Evolutionary conservation across 2,113 vertebrate species (phyloP).

Genomic region (Podarcis muralis): DNA sequence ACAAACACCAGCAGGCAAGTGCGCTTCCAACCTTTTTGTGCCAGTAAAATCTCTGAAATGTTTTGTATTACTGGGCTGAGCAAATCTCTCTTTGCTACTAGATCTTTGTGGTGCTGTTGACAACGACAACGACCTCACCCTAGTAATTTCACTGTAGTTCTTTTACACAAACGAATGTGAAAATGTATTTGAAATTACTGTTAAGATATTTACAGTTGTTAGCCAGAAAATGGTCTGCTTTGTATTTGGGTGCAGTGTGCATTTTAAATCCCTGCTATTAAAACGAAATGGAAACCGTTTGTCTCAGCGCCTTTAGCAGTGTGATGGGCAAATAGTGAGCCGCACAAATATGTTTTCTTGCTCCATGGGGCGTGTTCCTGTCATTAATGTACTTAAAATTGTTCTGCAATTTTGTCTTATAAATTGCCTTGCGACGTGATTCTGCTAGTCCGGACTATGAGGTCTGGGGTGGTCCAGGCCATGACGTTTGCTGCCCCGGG

Average conservation of each 20-base stretch:
- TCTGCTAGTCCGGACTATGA: neutral
- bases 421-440: neutral
- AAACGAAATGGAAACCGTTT: neutral
- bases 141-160: neutral
- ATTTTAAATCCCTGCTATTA: conserved; percentile 51
- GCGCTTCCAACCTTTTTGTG: neutral
- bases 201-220: conserved; percentile 22
- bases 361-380: neutral
- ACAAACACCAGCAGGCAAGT: conserved; percentile 39
- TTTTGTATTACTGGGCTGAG: conserved; percentile 2
- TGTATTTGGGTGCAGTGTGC: conserved; percentile 47
- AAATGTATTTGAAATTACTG: conserved; percentile 42
- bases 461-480: neutral
- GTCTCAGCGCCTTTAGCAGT: neutral
- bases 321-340: neutral
- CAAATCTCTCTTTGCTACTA: conserved; percentile 9
- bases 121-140: neutral
- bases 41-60: neutral
- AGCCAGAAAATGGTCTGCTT: conserved; percentile 19
- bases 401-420: neutral
- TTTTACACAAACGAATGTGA: conserved; percentile 44
- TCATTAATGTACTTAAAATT: neutral
- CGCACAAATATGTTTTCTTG: neutral
- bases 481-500: neutral
- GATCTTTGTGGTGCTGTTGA: conserved; percentile 32